A percentile compares a stretch with the other conserved stretches of the same genome.
phyloP scores from a whole-genome alignment of 2,888 invertebrate genomes.

The Rhamphomyia laevipes region DNA sequence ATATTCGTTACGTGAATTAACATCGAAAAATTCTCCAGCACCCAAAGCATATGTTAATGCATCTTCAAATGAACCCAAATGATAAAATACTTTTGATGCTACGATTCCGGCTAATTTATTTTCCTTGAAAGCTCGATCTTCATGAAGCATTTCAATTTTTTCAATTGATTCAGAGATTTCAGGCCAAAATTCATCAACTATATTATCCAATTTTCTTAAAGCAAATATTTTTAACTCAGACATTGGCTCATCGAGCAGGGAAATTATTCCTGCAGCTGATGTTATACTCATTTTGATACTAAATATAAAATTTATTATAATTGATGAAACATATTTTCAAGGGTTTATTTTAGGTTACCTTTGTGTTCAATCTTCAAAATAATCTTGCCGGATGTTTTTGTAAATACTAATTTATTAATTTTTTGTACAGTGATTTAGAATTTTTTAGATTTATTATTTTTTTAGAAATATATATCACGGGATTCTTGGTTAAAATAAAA shows the following conservation, averaged over 20 bases:
- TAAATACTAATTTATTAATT: too few species aligned
- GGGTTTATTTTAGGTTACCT: too few species aligned
- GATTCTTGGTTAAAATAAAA: too few species aligned
- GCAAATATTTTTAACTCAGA: conserved; percentile 90
- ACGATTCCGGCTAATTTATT: conserved; percentile 91
- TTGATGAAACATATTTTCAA: too few species aligned
- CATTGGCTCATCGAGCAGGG: conserved; percentile 89
- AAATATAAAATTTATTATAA: too few species aligned
- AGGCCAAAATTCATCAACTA: conserved; percentile 97
- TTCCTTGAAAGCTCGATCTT: conserved; percentile 78
- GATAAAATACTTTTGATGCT: conserved; percentile 97
- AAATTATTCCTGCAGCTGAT: conserved; percentile 79
- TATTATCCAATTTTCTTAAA: conserved; percentile 78
- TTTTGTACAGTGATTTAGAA: too few species aligned
- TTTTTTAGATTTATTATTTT: too few species aligned
- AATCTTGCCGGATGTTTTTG: too few species aligned
- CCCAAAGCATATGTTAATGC: conserved; percentile 95
- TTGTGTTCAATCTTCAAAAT: too few species aligned
- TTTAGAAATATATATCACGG: too few species aligned
- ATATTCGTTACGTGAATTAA: conserved; percentile 87
- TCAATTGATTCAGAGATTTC: conserved; percentile 97
- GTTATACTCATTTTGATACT: conserved; percentile 39
- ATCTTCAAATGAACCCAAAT: conserved; percentile 93
- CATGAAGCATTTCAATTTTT: conserved; percentile 94
- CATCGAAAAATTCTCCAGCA: conserved; percentile 89